Percentiles rank a stretch among this genome's conserved stretches.
These are phyloP conservation scores for Grammatotria lemairii DNA, from an alignment of 2,113 vertebrate genomes.

Conservation along the genomic window DNA sequence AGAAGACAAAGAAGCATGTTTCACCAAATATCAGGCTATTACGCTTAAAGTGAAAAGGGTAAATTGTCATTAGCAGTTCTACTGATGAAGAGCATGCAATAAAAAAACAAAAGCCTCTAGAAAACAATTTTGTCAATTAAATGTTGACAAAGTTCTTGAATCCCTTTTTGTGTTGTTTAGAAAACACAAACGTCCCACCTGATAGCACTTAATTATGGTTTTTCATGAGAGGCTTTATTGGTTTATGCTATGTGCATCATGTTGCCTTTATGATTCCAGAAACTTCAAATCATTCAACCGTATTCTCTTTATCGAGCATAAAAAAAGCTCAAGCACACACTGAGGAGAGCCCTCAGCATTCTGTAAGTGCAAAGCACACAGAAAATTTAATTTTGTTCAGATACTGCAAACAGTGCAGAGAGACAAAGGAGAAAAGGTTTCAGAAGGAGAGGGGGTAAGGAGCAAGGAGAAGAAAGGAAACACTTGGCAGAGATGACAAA, in stretches of 20 bases:
- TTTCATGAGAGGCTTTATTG: not conserved
- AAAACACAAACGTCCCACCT: not conserved
- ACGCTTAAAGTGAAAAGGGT: not conserved
- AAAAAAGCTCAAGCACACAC: not conserved
- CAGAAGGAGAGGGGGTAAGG: not conserved
- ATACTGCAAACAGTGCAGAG: not conserved
- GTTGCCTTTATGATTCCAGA: not conserved
- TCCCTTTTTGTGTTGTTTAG: not conserved
- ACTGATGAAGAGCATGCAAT: not conserved
- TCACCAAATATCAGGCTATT: not conserved
- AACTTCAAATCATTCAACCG: not conserved
- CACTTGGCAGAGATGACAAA: not conserved
- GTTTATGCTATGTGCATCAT: not conserved
- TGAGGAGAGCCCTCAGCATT: not conserved
- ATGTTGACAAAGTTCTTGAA: not conserved
- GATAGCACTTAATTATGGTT: not conserved
- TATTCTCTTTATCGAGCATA: not conserved
- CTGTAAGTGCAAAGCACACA: not conserved
- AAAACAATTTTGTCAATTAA: not conserved
- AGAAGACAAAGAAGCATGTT: not conserved
- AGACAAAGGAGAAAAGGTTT: not conserved
- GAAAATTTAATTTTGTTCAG: not conserved
- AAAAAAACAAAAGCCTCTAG: not conserved
- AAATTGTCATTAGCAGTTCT: not conserved
- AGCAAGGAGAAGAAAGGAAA: not conserved